These are phyloP conservation scores for Eurytoma adleriae DNA, from an alignment of 2,888 invertebrate genomes.

Conservation along the genomic window DNA sequence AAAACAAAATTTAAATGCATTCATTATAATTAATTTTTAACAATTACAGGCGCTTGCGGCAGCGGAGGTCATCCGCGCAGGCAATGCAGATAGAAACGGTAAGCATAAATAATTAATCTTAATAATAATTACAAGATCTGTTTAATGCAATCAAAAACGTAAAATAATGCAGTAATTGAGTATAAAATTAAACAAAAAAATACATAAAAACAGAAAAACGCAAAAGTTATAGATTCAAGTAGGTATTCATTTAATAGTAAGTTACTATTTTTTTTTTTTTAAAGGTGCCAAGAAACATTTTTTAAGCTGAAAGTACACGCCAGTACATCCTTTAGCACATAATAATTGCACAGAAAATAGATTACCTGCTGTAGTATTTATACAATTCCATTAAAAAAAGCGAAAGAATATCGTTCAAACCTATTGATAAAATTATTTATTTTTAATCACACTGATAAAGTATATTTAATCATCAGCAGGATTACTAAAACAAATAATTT, in stretches of 20 bases:
- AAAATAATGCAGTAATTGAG: neutral
- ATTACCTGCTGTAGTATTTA: no score
- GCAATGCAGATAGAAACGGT: conserved; percentile 67
- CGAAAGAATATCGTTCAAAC: no score
- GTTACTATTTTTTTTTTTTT: neutral
- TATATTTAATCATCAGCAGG: neutral
- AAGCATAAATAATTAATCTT: conserved; percentile 56
- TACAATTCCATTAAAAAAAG: no score
- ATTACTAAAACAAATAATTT: neutral
- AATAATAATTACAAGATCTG: neutral
- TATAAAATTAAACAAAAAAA: neutral
- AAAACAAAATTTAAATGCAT: neutral
- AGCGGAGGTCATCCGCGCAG: conserved; percentile 63
- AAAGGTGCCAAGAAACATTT: neutral
- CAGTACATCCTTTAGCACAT: no score
- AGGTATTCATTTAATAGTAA: neutral
- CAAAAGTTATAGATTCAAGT: no score
- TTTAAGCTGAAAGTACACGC: no score
- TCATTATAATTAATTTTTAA: conserved; percentile 29
- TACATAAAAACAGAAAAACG: neutral
- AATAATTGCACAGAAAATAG: no score
- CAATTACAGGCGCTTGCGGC: conserved; percentile 64
- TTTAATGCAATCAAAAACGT: neutral
- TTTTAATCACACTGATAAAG: no score
- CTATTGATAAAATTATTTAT: no score